Evolutionary conservation across 2,797 vertebrate species (phyloP), one percentile per base, ranked within the genome.

Genomic region (Spondyliosoma cantharus): DNA sequence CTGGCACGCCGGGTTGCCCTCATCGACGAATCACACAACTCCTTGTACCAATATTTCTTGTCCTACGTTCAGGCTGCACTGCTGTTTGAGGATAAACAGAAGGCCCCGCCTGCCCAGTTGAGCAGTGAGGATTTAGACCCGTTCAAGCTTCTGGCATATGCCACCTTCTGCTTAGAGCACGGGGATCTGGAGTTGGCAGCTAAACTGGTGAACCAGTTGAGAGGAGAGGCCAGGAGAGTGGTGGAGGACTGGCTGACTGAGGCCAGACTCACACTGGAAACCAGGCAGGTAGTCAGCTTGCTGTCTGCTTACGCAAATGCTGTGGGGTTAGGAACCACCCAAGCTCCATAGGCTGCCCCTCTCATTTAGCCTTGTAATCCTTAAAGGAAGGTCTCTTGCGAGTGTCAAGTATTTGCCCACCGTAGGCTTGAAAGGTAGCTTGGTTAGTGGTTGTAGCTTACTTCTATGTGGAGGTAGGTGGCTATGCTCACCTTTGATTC

Each of bases 151-250:
- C 93, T 99, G 32, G 96, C 97, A 0, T 99, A 97, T 0, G 97
- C 97, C 3, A 96, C 96, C 11, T 99, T 97, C 49, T 97, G 97
- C 93, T 91, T 99, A 7, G 98, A 99, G 75, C 97, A 94, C 0
- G 98, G 98, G 0, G 97, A 99, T n/a, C 93, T 99, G 87, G 97
- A 99, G 95, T 89, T 99, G 77, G 98, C 98, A 0, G 98, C 98
- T 1, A 99, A 98, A 80, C 95, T 99, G 57, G 94, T 99, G 68
- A 99, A 99, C 92, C 98, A 99, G 92, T 66, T 99, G 67, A 93
- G 93, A 63, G 98, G 98, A 3, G 98, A 99, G 91, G 93, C 98
- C 0, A 92, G 98, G 83, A 93, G 97, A 20, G 98, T 98, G 86
- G 96, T 96, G 0, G 96, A 96, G 57, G 97, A 97, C 95, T 99